A percentile compares a stretch with the other conserved stretches of the same genome.
Evolutionary conservation across 2,888 invertebrate genomes (phyloP).

Genomic region (Antheraea assamensis): DNA sequence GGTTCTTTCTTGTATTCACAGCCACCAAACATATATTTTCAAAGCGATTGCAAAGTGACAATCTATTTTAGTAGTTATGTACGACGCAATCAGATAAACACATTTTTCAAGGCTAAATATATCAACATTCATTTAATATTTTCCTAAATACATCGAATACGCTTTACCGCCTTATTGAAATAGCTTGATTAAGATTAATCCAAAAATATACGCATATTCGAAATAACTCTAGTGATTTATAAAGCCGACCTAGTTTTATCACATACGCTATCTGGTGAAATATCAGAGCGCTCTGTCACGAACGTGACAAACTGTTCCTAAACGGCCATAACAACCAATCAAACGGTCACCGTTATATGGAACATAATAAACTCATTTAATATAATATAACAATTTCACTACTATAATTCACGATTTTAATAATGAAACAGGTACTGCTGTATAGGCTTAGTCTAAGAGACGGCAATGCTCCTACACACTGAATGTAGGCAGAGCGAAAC

Average conservation of each 20-base stretch:
- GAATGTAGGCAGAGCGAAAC: no score
- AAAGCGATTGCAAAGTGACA: no score
- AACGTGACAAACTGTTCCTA: slow-evolving; percentile 4
- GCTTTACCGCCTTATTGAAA: not conserved
- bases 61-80: not conserved
- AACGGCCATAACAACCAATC: not conserved
- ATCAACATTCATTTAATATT: no score
- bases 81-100: not conserved
- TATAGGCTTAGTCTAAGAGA: not conserved
- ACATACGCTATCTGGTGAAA: not conserved
- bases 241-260: slow-evolving; percentile 3
- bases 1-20: no score
- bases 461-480: not conserved
- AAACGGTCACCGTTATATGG: slow-evolving; percentile 12
- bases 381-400: slow-evolving; percentile 21
- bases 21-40: no score
- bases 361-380: slow-evolving; percentile 20
- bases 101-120: no score
- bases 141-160: not conserved
- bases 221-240: slow-evolving; percentile 4
- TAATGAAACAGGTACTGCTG: not conserved
- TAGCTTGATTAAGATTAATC: not conserved
- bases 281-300: not conserved
- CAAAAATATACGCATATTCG: not conserved
- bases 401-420: not conserved